Evolutionary conservation across 2,797 vertebrate species (phyloP).

Genomic region (Sebastes taczanowskii): DNA sequence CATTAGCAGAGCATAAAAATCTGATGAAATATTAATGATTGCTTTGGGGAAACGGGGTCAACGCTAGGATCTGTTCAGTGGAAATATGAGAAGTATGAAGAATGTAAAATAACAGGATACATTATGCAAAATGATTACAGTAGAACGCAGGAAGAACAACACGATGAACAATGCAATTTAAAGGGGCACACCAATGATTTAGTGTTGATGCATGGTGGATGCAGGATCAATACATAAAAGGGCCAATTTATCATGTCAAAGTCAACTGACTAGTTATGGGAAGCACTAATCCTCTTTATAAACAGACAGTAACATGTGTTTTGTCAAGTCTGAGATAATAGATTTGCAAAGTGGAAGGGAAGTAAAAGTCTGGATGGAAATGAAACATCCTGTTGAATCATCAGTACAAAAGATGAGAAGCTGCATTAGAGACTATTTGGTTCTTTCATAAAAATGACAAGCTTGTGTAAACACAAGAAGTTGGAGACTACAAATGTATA

Average conservation of each 20-base stretch:
- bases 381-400: no score
- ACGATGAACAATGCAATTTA: rapidly evolving
- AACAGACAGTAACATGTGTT: neutral
- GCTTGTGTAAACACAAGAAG: no score
- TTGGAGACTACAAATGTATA: no score
- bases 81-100: neutral
- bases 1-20: neutral
- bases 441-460: no score
- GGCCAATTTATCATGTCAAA: neutral
- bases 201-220: neutral
- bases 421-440: no score
- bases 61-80: neutral
- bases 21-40: neutral
- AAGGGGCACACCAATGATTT: no score
- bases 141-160: neutral
- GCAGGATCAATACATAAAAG: no score
- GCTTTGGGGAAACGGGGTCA: constrained; percentile 25
- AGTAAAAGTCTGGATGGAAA: no score
- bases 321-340: neutral
- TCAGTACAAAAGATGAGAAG: no score
- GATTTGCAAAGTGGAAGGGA: neutral
- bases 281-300: neutral
- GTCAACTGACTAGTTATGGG: neutral
- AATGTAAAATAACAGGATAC: neutral
- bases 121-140: neutral